Conservation (phyloP, 1,140 invertebrate genomes). For the Ruditapes philippinarum region DNA sequence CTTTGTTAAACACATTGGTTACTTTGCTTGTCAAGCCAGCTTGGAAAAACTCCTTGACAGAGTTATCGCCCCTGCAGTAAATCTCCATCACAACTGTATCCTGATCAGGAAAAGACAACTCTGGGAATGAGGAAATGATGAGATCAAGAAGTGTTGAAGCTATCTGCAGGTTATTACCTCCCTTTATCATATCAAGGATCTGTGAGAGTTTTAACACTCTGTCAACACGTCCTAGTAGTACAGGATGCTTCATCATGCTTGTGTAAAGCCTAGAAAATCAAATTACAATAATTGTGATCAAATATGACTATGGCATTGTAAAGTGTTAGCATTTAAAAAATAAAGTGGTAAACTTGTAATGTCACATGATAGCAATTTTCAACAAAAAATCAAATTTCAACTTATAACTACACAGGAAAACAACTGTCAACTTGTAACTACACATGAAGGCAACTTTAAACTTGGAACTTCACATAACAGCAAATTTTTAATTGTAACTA, state of each 20-base stretch:
- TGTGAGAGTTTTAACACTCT: background rate
- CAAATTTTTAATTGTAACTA: too few relatives aligned
- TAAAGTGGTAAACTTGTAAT: too few relatives aligned
- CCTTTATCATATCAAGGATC: background rate
- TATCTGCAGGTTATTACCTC: background rate
- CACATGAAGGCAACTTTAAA: too few relatives aligned
- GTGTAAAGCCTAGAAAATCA: background rate
- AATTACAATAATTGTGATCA: too few relatives aligned
- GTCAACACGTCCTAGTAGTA: background rate
- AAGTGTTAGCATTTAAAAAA: too few relatives aligned
- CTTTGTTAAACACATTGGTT: conserved; percentile 50
- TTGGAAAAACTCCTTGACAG: background rate
- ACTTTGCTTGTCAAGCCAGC: background rate
- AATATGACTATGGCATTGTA: too few relatives aligned
- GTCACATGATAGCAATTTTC: too few relatives aligned
- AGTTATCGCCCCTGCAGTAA: background rate
- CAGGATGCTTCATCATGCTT: background rate
- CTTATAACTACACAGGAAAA: too few relatives aligned
- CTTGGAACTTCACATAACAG: too few relatives aligned
- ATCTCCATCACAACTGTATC: conserved; percentile 38
- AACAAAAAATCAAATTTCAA: too few relatives aligned
- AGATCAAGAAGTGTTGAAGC: background rate
- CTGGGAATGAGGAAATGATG: conserved; percentile 10
- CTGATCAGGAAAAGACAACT: conserved; percentile 37
- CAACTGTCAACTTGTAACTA: too few relatives aligned